phyloP scores from a whole-genome alignment of 2,797 vertebrate species.

The Nothura maculosa region DNA sequence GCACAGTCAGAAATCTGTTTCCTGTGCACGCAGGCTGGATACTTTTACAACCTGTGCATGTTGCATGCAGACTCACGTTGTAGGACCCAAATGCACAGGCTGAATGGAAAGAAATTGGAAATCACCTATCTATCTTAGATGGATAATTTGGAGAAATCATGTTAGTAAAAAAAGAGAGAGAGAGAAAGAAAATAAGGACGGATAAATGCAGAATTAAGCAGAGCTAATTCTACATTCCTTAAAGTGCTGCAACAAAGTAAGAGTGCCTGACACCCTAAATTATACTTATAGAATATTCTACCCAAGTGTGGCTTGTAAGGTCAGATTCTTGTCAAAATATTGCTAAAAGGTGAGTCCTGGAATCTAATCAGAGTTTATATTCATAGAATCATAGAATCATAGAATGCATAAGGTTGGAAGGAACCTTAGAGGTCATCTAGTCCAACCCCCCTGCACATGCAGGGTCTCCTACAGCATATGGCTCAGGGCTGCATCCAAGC shows the following conservation, averaged over 20 bases:
- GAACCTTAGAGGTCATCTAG: no score
- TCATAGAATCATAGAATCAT: no score
- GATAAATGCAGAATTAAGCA: not conserved
- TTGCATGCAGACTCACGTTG: not conserved
- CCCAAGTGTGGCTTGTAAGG: not conserved
- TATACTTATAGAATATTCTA: not conserved
- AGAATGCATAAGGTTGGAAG: no score
- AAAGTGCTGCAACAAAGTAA: not conserved
- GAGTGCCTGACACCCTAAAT: not conserved
- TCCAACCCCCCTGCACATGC: no score
- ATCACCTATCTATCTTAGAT: not conserved
- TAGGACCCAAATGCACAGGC: not conserved
- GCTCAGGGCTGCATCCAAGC: no score
- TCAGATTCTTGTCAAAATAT: not conserved
- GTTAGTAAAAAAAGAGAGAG: not conserved
- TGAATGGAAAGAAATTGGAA: not conserved
- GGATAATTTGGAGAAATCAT: not conserved
- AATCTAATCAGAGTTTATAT: not conserved
- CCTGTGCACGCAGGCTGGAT: not conserved
- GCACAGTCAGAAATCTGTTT: conserved; percentile 20
- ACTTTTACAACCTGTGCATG: not conserved
- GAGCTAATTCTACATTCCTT: not conserved
- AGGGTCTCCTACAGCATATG: no score
- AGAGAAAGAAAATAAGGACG: not conserved
- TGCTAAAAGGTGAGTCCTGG: not conserved